phyloP scores from a whole-genome alignment of 2,888 invertebrate genomes.

The Leucoptera coffeella region DNA sequence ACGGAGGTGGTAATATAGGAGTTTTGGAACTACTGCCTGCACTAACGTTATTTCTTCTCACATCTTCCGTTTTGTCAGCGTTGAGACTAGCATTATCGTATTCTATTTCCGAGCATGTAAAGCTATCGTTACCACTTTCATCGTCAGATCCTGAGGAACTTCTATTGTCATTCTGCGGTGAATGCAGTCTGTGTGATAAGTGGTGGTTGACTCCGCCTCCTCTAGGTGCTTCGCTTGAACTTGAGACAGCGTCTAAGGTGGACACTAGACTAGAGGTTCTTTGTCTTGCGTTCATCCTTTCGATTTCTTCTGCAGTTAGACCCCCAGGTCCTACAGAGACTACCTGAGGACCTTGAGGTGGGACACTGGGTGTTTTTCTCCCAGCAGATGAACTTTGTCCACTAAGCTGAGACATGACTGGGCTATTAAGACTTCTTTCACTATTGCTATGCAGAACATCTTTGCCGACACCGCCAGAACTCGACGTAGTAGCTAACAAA shows the following conservation, averaged over 20 bases:
- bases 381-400: slow-evolving; percentile 80
- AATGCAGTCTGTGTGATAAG: slow-evolving; percentile 65
- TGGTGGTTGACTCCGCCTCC: slow-evolving; percentile 62
- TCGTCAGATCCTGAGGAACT: slow-evolving; percentile 78
- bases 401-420: slow-evolving; percentile 87
- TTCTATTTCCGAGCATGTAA: slow-evolving; percentile 97
- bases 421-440: slow-evolving; percentile 86
- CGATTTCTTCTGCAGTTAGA: slow-evolving; percentile 88
- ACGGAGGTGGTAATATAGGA: slow-evolving; percentile 70
- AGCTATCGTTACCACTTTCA: slow-evolving; percentile 93
- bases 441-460: slow-evolving; percentile 87
- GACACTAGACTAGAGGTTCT: slow-evolving; percentile 87
- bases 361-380: slow-evolving; percentile 63
- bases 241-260: slow-evolving; percentile 90
- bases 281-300: slow-evolving; percentile 80
- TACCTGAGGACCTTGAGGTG: slow-evolving; percentile 62
- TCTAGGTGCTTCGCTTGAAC: slow-evolving; percentile 75
- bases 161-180: slow-evolving; percentile 67
- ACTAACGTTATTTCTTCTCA: slow-evolving; percentile 50
- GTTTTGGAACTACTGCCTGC: slow-evolving; percentile 52
- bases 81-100: slow-evolving; percentile 86
- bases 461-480: slow-evolving; percentile 82
- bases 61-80: slow-evolving; percentile 68
- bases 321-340: slow-evolving; percentile 65
- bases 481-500: slow-evolving; percentile 80